Conservation (phyloP, 2,113 vertebrate species). For the Sceloporus undulatus region DNA sequence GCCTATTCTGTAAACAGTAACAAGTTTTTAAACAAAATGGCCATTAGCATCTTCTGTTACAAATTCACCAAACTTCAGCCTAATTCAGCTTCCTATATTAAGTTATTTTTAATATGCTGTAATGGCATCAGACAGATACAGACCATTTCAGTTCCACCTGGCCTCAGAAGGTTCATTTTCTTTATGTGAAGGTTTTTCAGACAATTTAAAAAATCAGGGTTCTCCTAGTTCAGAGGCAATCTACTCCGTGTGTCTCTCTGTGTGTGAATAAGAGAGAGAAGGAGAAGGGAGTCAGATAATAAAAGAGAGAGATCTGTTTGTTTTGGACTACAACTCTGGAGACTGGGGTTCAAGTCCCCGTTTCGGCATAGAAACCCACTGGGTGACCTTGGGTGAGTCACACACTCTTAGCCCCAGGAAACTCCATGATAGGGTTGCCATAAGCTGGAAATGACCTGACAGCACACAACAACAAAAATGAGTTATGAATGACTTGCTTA, state of each 20-base stretch:
- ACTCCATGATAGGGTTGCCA: too few relatives aligned
- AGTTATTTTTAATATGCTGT: neutral
- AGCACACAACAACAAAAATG: too few relatives aligned
- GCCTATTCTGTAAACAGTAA: neutral
- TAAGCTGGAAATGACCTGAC: too few relatives aligned
- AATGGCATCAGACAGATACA: neutral
- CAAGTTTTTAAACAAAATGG: neutral
- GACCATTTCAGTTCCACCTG: neutral
- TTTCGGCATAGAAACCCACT: too few relatives aligned
- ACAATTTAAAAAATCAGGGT: neutral
- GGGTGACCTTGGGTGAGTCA: too few relatives aligned
- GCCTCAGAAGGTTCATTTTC: neutral
- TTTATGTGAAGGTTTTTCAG: neutral
- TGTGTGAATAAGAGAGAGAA: too few relatives aligned
- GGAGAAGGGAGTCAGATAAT: too few relatives aligned
- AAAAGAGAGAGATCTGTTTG: too few relatives aligned
- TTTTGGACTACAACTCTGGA: too few relatives aligned
- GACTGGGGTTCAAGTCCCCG: too few relatives aligned
- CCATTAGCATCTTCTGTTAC: neutral
- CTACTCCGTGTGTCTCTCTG: neutral
- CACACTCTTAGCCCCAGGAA: too few relatives aligned
- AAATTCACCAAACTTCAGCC: neutral
- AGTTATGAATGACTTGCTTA: too few relatives aligned
- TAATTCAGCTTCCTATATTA: neutral
- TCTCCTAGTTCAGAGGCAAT: neutral